These are phyloP conservation scores for Amphimedon queenslandica DNA, from an alignment of 37 sponge, comb jelly and placozoan species.

Conservation along the genomic window DNA sequence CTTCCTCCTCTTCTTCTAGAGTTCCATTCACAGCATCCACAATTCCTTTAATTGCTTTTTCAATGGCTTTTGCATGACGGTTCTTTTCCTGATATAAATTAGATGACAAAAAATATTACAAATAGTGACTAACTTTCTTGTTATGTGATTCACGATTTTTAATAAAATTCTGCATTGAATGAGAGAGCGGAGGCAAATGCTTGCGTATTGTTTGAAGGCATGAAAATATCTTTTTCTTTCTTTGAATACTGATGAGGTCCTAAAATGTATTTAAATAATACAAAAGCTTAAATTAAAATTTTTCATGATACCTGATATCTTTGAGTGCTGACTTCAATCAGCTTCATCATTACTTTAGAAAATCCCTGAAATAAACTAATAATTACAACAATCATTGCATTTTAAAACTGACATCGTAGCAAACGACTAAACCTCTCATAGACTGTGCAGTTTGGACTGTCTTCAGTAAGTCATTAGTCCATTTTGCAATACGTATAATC, in stretches of 20 bases:
- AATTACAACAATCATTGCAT: background rate
- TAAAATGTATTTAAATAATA: constrained; percentile 2
- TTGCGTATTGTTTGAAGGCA: constrained; percentile 41
- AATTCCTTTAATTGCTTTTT: constrained; percentile 21
- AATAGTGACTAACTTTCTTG: background rate
- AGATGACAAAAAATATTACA: background rate
- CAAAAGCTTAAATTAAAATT: background rate
- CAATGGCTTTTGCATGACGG: constrained; percentile 17
- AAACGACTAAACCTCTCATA: constrained; percentile 78
- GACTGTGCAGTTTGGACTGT: constrained; percentile 72
- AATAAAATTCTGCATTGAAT: constrained; percentile 64
- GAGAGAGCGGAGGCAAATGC: constrained; percentile 56
- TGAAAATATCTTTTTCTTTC: constrained; percentile 37
- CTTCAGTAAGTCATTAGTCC: constrained; percentile 53
- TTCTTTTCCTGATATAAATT: background rate
- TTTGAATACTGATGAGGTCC: constrained; percentile 51
- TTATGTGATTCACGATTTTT: constrained; percentile 25
- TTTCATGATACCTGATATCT: background rate
- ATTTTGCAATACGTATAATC: constrained; percentile 53
- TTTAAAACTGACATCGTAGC: constrained; percentile 55
- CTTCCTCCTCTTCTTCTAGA: constrained; percentile 1
- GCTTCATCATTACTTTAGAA: constrained; percentile 65
- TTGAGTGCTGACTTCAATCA: constrained; percentile 66
- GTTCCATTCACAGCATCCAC: constrained; percentile 31
- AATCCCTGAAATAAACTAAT: constrained; percentile 71